Evolutionary conservation across 2,888 invertebrate species (phyloP).

Genomic region (Mythimna impura): DNA sequence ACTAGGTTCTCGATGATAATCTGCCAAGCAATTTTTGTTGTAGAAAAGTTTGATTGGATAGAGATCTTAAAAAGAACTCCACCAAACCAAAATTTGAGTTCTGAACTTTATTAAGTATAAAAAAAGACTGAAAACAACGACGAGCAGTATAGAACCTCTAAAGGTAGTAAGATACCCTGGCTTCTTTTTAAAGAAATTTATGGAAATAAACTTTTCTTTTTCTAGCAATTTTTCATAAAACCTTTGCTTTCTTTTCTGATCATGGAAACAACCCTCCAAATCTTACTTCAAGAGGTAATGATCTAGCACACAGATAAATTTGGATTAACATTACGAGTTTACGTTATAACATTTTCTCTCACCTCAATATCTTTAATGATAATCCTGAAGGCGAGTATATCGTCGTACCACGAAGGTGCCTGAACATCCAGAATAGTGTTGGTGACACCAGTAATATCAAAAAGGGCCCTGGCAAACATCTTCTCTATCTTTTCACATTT

Average conservation of each 20-base stretch:
- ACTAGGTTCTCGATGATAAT: conserved; percentile 96
- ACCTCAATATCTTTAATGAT: conserved; percentile 92
- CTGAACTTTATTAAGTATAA: not conserved
- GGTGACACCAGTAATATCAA: conserved; percentile 91
- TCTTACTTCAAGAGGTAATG: too few relatives aligned
- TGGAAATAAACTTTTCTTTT: too few relatives aligned
- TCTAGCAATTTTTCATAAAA: too few relatives aligned
- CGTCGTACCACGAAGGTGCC: conserved; percentile 95
- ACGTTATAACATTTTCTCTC: conserved; percentile 10
- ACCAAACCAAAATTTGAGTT: too few relatives aligned
- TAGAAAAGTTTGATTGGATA: not conserved
- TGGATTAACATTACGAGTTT: not conserved
- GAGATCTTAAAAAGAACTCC: not conserved
- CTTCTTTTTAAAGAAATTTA: too few relatives aligned
- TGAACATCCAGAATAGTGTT: conserved; percentile 94
- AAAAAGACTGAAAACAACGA: not conserved
- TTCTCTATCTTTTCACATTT: conserved; percentile 93
- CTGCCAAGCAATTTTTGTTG: conserved; percentile 76
- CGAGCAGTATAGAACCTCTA: too few relatives aligned
- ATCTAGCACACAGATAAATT: too few relatives aligned
- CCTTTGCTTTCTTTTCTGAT: too few relatives aligned
- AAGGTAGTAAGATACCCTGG: too few relatives aligned
- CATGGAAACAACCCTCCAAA: too few relatives aligned
- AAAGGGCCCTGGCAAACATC: conserved; percentile 92
- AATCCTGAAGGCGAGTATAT: conserved; percentile 91